Conservation (phyloP, 2,113 vertebrate genomes). For the Pongo abelii region DNA sequence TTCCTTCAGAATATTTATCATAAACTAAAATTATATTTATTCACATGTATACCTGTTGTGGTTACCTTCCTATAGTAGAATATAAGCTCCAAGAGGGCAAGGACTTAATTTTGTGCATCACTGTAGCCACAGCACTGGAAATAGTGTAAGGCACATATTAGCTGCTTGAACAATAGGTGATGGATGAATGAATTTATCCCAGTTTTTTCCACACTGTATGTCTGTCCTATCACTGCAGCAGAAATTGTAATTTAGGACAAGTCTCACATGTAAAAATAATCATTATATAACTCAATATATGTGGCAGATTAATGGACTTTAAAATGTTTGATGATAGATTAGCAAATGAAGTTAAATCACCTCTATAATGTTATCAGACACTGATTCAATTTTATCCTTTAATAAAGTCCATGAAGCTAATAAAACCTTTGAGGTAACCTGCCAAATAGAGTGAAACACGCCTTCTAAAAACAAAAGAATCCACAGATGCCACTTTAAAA, state of each 20-base stretch:
- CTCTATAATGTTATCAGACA: background rate
- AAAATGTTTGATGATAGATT: background rate
- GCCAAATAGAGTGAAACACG: background rate
- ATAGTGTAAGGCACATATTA: background rate
- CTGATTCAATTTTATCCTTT: conserved; percentile 57
- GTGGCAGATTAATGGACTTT: conserved; percentile 53
- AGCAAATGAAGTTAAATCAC: conserved; percentile 36
- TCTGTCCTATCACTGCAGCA: background rate
- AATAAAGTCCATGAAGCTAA: conserved; percentile 14
- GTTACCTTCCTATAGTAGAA: background rate
- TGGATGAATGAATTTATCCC: background rate
- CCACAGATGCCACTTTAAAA: conserved; percentile 50
- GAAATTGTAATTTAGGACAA: conserved; percentile 23
- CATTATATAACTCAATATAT: conserved; percentile 39
- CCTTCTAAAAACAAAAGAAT: conserved; percentile 54
- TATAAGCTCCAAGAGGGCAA: background rate
- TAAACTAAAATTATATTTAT: background rate
- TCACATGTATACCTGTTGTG: background rate
- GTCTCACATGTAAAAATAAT: background rate
- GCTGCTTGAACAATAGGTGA: background rate
- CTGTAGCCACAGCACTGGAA: background rate
- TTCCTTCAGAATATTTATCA: background rate
- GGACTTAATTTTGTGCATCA: conserved; percentile 7
- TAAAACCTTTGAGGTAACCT: conserved; percentile 40
- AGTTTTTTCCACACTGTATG: background rate